phyloP scores from a whole-genome alignment of 2,113 vertebrate species.

The Cryptoleucopteryx plumbea region DNA sequence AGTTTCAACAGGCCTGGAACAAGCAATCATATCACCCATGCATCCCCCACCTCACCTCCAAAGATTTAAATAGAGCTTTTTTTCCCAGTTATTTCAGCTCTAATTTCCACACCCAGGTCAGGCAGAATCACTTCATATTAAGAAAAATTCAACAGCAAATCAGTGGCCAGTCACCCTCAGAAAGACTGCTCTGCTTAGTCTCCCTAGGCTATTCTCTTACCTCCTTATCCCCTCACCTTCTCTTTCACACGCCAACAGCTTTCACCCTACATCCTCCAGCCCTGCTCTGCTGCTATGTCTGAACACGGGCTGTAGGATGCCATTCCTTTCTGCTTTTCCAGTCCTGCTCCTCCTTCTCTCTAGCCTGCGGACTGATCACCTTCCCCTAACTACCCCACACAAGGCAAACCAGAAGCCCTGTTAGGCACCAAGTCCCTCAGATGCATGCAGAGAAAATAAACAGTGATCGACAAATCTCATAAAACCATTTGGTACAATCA shows the following conservation, averaged over 20 bases:
- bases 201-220: neutral
- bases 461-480: neutral
- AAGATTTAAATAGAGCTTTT: neutral
- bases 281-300: neutral
- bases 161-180: neutral
- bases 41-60: too few species aligned
- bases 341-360: neutral
- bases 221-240: neutral
- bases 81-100: neutral
- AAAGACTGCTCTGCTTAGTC: neutral
- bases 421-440: neutral
- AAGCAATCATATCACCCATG: neutral
- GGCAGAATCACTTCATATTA: neutral
- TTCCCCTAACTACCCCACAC: neutral
- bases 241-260: neutral
- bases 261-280: neutral
- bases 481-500: neutral
- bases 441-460: neutral
- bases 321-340: neutral
- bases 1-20: neutral
- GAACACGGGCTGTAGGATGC: neutral
- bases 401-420: neutral
- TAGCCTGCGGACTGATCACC: neutral
- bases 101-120: neutral
- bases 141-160: neutral